Base-by-base conservation (phyloP, 2,797 vertebrate genomes). In the Betta splendens region DNA sequence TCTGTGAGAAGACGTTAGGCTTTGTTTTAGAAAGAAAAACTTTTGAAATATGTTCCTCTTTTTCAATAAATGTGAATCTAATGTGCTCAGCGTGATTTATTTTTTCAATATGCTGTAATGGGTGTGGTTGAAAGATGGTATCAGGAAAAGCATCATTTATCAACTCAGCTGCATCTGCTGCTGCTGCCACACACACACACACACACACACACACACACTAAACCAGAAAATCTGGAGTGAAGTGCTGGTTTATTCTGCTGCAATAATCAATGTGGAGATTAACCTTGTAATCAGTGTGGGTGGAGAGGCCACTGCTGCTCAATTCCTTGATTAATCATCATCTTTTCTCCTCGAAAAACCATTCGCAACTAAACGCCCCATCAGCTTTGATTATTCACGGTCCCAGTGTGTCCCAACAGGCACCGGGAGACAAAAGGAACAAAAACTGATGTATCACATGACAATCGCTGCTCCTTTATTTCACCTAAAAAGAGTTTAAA, bases 11-110 rank as follows among this genome's bases (percentile, higher is more conserved):
- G 18, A 43, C 28, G 46, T 36, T 49, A 64, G 56, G 60, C 39
- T 64, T 71, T 68, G 72, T 51, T 72, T 57, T 84, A 77, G 71
- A 56, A 57, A 35, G 33, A 61, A 48, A 75, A 63, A 71, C 49
- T 75, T 84, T 81, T 59, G 61, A 69, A 69, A 73, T 74, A 77
- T 9, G 39, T 53, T 48, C 13, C 28, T 46, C 44, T 69, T 62
- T 80, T 69, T 83, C 64, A 89, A 86, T 88, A 89, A 87, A 89
- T 85, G 77, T 84, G 85, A 83, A 79, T 82, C 67, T 81, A 49
- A 83, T 76, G 51, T 50, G 62, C 56, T 63, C 25, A 59, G 51
- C 21, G 46, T 82, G 79, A 84, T 85, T 81, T 65, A 84, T 86
- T 84, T 72, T 37, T 71, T 69, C 64, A 83, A 72, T 85, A 74